phyloP scores from a whole-genome alignment of 2,888 invertebrate species.

The Dicycla oo region DNA sequence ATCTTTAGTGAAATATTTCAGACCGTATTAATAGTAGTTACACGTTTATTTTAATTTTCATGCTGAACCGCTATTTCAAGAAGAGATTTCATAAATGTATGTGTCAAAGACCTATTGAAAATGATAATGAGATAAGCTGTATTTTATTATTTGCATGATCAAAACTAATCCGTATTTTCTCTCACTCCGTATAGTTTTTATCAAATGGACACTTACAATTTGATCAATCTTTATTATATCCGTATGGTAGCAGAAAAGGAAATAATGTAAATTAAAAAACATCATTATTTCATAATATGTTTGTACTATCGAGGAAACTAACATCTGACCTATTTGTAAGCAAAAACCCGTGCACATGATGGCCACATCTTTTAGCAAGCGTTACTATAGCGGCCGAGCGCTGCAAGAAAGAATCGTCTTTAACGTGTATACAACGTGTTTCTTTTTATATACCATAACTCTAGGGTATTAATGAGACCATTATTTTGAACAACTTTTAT shows the following conservation, averaged over 20 bases:
- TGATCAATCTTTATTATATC: slow-evolving; percentile 69
- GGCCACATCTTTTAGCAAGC: no score
- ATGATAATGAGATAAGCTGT: slow-evolving; percentile 42
- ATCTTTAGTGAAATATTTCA: slow-evolving; percentile 21
- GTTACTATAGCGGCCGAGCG: no score
- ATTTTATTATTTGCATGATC: slow-evolving; percentile 19
- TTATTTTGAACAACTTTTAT: no score
- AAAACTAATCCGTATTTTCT: slow-evolving; percentile 22
- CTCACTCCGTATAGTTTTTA: slow-evolving; percentile 15
- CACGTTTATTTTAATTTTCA: slow-evolving; percentile 4
- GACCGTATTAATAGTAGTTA: neutral
- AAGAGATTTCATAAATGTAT: slow-evolving; percentile 1
- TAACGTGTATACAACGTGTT: no score
- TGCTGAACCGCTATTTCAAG: slow-evolving; percentile 15
- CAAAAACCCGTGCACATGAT: no score
- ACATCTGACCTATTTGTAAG: no score
- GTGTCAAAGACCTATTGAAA: slow-evolving; percentile 8
- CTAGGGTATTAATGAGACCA: no score
- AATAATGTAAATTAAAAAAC: slow-evolving; percentile 37
- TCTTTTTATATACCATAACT: no score
- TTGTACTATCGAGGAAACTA: no score
- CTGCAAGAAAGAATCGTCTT: no score
- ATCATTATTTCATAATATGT: neutral
- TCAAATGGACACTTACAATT: slow-evolving; percentile 58
- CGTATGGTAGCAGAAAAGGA: slow-evolving; percentile 66